Base-by-base conservation (phyloP, 2,113 vertebrate species). In the Petaurus breviceps region DNA sequence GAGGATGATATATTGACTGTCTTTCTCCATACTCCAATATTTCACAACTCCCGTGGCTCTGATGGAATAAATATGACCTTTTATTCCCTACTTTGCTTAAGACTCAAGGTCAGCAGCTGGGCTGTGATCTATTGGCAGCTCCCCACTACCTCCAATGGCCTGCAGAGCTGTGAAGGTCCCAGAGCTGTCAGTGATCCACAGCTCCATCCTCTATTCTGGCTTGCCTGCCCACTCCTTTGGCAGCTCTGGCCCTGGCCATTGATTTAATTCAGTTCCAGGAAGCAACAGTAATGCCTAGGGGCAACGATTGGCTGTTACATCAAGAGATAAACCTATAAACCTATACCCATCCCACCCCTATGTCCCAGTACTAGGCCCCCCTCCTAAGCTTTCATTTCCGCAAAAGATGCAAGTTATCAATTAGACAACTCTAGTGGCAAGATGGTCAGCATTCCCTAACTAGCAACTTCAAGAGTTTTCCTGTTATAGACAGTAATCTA, bases 91-190 rank as follows among this genome's bases (percentile, higher is more conserved):
- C 95, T 96, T 94, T 93, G 95, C 93, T 97, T 96, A 96, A 95
- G 95, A 93, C 92, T 92, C 97, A 97, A 96, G 96, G 96, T 98
- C 97, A 97, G 23, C 14, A 94, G 95, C 90, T 55, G 90, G 54
- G 94, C 90, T 91, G 89, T 93, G 94, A 93, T 95, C 92, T 93
- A 95, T 57, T 0, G 6, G 93, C n/a, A 11, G 50, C 94, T 94
- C 51, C 84, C 51, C 91, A 84, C 68, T 84, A 84, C 37, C 0
- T 0, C 89, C 0, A 24, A 92, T 28, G 3, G 0, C 19, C 14
- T 43, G 3, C 0, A 43, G 23, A 52, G 90, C 50, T 26, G 51
- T 43, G 57, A 49, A 92, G 51, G 68, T n/a, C 92, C 52, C 5
- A 1, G 0, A 52, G 89, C 94, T 93, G 92, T 93, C 89, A 37